Conservation (phyloP, 2,888 invertebrate species). For the Laothoe populi region DNA sequence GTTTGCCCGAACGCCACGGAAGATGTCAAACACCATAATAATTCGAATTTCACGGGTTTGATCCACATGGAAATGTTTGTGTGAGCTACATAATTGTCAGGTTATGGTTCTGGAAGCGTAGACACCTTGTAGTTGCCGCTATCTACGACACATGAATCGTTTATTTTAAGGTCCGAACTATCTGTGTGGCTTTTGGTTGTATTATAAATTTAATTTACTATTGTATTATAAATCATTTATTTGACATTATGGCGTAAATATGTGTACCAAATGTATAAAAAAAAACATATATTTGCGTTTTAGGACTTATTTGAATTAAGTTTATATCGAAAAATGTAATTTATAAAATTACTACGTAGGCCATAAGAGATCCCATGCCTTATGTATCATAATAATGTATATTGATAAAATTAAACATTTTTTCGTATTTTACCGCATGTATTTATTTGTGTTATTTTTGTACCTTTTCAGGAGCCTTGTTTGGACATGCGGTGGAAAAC, state of each 20-base stretch:
- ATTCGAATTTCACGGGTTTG: no score
- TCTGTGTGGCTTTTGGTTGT: no score
- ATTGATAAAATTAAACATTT: slow-evolving; percentile 21
- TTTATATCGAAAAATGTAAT: slow-evolving; percentile 7
- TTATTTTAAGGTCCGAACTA: no score
- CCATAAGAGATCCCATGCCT: slow-evolving; percentile 21
- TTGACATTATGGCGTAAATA: not conserved
- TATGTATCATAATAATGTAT: slow-evolving; percentile 23
- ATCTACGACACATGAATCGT: no score
- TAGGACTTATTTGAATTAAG: not conserved
- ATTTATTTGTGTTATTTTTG: slow-evolving; percentile 8
- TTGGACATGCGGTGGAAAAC: slow-evolving; percentile 13
- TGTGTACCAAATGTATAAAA: not conserved
- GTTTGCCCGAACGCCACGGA: no score
- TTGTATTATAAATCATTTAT: no score
- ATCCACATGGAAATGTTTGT: no score
- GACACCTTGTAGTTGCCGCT: no score
- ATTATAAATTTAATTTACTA: no score
- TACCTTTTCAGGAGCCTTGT: slow-evolving; percentile 9
- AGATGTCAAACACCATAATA: no score
- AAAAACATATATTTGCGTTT: not conserved
- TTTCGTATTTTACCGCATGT: slow-evolving; percentile 24
- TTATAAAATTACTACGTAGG: slow-evolving; percentile 20
- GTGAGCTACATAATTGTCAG: no score
- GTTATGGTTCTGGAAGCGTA: no score